Base-by-base conservation (phyloP, 1,140 invertebrate species). In the Plodia interpunctella region DNA sequence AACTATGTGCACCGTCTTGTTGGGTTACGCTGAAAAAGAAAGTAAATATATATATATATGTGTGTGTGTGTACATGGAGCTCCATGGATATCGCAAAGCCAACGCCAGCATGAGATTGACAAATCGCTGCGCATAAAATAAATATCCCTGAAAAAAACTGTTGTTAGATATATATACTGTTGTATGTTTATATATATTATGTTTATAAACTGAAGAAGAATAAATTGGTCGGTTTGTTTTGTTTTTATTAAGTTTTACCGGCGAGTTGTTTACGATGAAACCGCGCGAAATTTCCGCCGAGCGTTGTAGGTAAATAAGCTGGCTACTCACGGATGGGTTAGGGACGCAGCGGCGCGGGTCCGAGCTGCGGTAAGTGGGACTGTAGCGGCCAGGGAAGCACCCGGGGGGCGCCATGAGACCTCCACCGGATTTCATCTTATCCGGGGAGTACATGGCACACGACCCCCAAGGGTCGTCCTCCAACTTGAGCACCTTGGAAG, bases 381-480 rank as follows among this genome's bases (percentile, higher is more conserved):
- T 90, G 83, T 90, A 90, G 61, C 88, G 80, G 54, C 81, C 87
- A 58, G 87, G 88, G 72, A 90, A 90, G 72, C 87, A 90, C 57
- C 88, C 88, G 52, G 88, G 88, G 57, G 88, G 88, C 55, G 78
- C 88, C 87, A 89, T 89, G 55, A 90, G 87, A 54, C 83, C 87
- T 60, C 88, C 88, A 64, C 87, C 87, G 77, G 87, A 80, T 77
- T 90, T 90, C 86, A 90, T 89, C 76, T 90, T 90, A 73, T 90
- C 88, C 76, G 88, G 87, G 66, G 87, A 90, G 83, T 90, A 90
- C 86, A 90, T 89, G 71, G 87, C 88, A 82, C 87, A 90, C 79
- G 86, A 90, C 85, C 87, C 88, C 88, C 87, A 90, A 57, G 89
- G 89, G 83, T 90, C 89, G 87, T 90, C 89, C 81, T 90, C 89